phyloP scores from a whole-genome alignment of 2,888 invertebrate genomes.

The Galerucella pusilla region DNA sequence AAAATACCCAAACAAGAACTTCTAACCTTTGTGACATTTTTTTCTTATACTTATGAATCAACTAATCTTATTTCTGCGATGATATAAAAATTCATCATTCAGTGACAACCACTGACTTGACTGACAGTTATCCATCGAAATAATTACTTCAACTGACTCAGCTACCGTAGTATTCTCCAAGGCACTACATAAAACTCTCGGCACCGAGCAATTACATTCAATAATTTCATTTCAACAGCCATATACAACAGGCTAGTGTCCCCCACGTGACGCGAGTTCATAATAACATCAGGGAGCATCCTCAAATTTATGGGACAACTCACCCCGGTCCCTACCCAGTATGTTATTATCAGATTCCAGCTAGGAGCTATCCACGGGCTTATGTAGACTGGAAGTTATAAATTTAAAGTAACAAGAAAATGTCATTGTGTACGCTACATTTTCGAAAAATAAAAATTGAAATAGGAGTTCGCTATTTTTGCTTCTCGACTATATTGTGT shows the following conservation, averaged over 20 bases:
- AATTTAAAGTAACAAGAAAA: neutral
- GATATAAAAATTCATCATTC: too few species aligned
- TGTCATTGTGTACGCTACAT: neutral
- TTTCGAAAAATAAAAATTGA: neutral
- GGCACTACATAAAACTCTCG: constrained; percentile 9
- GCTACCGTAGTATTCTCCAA: constrained; percentile 3
- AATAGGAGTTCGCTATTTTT: neutral
- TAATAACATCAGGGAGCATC: constrained; percentile 25
- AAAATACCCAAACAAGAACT: too few species aligned
- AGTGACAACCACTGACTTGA: too few species aligned
- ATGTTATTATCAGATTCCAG: constrained; percentile 24
- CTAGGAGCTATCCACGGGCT: neutral
- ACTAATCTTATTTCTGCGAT: too few species aligned
- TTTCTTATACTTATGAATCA: too few species aligned
- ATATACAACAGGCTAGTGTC: constrained; percentile 10
- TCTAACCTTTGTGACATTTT: too few species aligned
- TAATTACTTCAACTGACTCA: constrained; percentile 4
- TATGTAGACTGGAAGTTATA: neutral
- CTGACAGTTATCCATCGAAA: neutral
- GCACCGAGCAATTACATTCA: constrained; percentile 22
- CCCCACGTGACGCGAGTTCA: constrained; percentile 26
- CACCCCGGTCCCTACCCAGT: constrained; percentile 12
- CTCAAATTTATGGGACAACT: constrained; percentile 22
- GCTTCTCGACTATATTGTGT: neutral
- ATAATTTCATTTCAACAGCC: constrained; percentile 26